phyloP scores from a whole-genome alignment of 1,140 invertebrate species.

The Anadara kagoshimensis region DNA sequence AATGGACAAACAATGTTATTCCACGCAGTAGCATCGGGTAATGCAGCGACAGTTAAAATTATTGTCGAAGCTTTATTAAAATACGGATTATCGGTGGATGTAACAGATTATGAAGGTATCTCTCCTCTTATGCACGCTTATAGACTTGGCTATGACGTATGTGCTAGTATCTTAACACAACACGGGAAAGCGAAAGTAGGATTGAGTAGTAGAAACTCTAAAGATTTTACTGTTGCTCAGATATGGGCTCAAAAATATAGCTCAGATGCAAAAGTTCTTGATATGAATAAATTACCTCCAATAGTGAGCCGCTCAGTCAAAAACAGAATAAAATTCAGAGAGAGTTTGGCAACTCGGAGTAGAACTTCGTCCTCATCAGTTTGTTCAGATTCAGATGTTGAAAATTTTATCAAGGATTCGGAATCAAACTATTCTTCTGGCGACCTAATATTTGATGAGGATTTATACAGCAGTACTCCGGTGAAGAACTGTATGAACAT shows the following conservation, averaged over 20 bases:
- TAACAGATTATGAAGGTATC: slow-evolving; percentile 36
- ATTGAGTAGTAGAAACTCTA: slow-evolving; percentile 31
- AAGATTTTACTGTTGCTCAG: slow-evolving; percentile 42
- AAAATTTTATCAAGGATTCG: background rate
- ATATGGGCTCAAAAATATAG: slow-evolving; percentile 49
- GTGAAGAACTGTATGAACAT: too few relatives aligned
- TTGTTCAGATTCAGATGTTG: slow-evolving; percentile 16
- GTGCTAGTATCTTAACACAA: slow-evolving; percentile 48
- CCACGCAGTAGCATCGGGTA: slow-evolving; percentile 52
- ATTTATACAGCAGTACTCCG: background rate
- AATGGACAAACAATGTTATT: slow-evolving; percentile 52
- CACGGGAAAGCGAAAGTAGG: slow-evolving; percentile 52
- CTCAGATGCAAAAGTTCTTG: slow-evolving; percentile 26
- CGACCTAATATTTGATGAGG: background rate
- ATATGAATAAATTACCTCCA: slow-evolving; percentile 32
- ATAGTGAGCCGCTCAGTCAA: background rate
- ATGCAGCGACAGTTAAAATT: slow-evolving; percentile 47
- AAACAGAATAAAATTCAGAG: slow-evolving; percentile 12
- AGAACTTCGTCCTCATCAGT: background rate
- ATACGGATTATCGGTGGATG: slow-evolving; percentile 45
- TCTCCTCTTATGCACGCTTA: slow-evolving; percentile 51
- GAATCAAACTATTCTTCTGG: background rate
- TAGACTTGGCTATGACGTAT: slow-evolving; percentile 45
- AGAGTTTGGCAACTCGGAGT: background rate
- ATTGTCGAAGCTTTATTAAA: slow-evolving; percentile 40